A percentile compares a stretch with the other conserved stretches of the same genome.
Conservation (phyloP, 1,140 invertebrate genomes). For the Brachionus manjavacas region DNA sequence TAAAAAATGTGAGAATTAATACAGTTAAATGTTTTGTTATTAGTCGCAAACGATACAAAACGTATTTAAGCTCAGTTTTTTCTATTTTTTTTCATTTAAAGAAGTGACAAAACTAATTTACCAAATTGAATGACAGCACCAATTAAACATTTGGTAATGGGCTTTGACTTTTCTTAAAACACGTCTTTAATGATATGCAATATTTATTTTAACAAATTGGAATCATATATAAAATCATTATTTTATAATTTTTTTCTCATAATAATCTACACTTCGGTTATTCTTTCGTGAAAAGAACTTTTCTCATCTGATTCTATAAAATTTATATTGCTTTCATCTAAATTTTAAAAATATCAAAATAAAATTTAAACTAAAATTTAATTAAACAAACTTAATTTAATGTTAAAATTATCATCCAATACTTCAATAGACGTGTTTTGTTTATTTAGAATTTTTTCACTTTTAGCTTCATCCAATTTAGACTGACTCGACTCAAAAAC, state of each 20-base stretch:
- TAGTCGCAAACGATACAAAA: background rate
- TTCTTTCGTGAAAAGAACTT: slow-evolving; percentile 20
- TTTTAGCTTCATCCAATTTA: background rate
- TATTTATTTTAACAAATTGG: background rate
- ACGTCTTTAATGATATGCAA: background rate
- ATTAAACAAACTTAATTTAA: background rate
- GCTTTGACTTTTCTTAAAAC: background rate
- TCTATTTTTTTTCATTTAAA: background rate
- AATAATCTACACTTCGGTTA: slow-evolving; percentile 28
- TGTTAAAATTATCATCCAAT: background rate
- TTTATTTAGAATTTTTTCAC: background rate
- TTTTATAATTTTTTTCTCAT: background rate
- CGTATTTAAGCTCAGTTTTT: background rate
- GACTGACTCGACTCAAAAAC: background rate
- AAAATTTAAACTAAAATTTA: background rate
- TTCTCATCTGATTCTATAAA: slow-evolving; percentile 6
- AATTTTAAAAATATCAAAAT: background rate
- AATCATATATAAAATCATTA: background rate
- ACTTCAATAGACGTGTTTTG: background rate
- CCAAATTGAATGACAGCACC: background rate
- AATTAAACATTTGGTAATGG: background rate
- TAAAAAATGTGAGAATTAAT: background rate
- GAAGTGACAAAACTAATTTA: background rate
- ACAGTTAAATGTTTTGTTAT: background rate
- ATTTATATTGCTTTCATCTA: background rate